Evolutionary conservation across 2,113 vertebrate species (phyloP).

Genomic region (Azemiops feae): DNA sequence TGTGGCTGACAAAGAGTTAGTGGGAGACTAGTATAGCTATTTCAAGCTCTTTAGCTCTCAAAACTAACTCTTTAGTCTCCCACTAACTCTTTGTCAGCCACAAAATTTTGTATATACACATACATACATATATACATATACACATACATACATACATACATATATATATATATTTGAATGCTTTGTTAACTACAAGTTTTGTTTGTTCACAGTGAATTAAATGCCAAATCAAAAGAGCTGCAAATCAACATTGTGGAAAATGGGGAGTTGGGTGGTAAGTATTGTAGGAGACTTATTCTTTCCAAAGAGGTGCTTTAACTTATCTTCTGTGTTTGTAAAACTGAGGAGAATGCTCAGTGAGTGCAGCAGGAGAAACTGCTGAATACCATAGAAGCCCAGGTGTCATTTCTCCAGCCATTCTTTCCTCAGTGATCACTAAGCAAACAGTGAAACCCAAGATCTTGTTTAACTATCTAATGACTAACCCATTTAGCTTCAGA

Average conservation of each 20-base stretch:
- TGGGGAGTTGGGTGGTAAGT: constrained; percentile 78
- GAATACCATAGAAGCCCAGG: neutral
- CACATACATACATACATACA: no score
- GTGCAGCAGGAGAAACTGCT: neutral
- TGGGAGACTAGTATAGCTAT: no score
- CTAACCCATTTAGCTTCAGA: neutral
- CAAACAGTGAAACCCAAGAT: neutral
- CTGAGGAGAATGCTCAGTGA: neutral
- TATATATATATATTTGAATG: neutral
- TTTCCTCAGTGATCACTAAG: neutral
- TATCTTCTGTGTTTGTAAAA: neutral
- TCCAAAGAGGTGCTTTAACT: neutral
- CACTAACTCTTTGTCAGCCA: no score
- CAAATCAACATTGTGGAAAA: constrained; percentile 80
- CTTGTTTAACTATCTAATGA: neutral
- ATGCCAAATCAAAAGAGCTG: constrained; percentile 89
- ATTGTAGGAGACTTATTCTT: constrained; percentile 6
- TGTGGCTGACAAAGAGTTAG: no score
- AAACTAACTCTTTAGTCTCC: no score
- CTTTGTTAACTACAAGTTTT: constrained; percentile 1
- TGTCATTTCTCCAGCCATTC: neutral
- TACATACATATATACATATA: no score
- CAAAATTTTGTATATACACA: no score
- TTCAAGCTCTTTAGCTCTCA: no score
- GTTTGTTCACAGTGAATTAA: constrained; percentile 82